Evolutionary conservation across 2,113 vertebrate genomes (phyloP).

Genomic region (Neofelis nebulosa): DNA sequence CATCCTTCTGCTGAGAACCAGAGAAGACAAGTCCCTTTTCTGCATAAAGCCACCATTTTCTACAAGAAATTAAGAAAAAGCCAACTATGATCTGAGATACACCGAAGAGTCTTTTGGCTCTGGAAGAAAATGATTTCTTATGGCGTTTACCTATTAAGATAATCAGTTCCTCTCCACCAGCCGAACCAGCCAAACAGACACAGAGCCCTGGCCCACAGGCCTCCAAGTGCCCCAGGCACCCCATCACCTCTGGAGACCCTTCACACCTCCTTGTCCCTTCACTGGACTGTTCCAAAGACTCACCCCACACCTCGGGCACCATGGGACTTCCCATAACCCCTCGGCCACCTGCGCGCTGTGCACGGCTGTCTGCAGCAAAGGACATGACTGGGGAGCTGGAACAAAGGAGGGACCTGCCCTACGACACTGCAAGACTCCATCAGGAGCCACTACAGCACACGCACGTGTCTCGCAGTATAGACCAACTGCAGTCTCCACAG

Average conservation of each 20-base stretch:
- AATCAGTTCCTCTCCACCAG: not conserved
- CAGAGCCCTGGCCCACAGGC: no score
- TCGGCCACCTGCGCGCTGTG: not conserved
- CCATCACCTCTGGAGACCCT: not conserved
- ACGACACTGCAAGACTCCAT: rapidly evolving
- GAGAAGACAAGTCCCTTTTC: not conserved
- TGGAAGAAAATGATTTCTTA: not conserved
- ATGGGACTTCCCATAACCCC: rapidly evolving
- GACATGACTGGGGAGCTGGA: not conserved
- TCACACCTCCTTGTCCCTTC: not conserved
- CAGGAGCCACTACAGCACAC: not conserved
- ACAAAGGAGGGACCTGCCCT: not conserved
- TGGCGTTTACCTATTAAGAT: not conserved
- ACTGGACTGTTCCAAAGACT: slow-evolving; percentile 4
- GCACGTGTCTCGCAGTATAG: rapidly evolving
- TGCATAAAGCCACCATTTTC: not conserved
- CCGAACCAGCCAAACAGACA: not conserved
- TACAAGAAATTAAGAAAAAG: not conserved
- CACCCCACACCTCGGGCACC: not conserved
- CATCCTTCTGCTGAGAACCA: not conserved
- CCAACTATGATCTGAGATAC: not conserved
- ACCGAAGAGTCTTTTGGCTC: not conserved
- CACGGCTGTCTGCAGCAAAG: not conserved
- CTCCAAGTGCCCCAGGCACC: rapidly evolving
- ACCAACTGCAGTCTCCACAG: not conserved